A percentile compares a stretch with the other conserved stretches of the same genome.
Conservation (phyloP, 2,113 vertebrate genomes). For the Tragelaphus imberbis region DNA sequence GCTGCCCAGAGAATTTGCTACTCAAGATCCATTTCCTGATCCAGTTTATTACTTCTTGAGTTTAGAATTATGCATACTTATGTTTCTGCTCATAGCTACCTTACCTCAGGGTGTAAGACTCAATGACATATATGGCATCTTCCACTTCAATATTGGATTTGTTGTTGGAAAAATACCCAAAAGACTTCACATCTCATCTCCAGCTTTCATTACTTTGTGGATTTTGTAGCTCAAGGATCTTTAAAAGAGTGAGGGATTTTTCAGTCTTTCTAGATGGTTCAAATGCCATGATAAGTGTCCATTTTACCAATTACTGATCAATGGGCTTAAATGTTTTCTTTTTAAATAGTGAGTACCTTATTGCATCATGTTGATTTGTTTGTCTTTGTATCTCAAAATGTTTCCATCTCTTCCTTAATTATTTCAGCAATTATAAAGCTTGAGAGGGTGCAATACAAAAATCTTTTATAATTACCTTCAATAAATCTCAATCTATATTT, state of each 20-base stretch:
- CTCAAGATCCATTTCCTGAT: neutral
- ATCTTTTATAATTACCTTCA: neutral
- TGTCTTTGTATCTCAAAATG: neutral
- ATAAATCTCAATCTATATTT: neutral
- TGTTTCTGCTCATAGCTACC: neutral
- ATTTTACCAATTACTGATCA: neutral
- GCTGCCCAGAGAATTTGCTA: slow-evolving; percentile 29
- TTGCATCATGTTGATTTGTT: neutral
- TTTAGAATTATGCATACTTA: neutral
- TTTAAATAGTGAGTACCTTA: neutral
- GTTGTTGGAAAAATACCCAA: neutral
- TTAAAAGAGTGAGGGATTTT: neutral
- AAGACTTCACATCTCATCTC: neutral
- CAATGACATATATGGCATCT: neutral
- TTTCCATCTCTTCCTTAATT: neutral
- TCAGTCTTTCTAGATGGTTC: neutral
- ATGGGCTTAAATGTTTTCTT: neutral
- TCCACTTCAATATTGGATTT: neutral
- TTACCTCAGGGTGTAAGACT: neutral
- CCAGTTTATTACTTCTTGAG: neutral
- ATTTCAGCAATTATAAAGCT: neutral
- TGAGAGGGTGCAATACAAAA: neutral
- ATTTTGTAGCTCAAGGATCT: neutral
- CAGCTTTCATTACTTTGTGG: neutral
- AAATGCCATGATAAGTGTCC: neutral